phyloP scores from a whole-genome alignment of 2,797 vertebrate genomes.

The Pygocentrus nattereri region DNA sequence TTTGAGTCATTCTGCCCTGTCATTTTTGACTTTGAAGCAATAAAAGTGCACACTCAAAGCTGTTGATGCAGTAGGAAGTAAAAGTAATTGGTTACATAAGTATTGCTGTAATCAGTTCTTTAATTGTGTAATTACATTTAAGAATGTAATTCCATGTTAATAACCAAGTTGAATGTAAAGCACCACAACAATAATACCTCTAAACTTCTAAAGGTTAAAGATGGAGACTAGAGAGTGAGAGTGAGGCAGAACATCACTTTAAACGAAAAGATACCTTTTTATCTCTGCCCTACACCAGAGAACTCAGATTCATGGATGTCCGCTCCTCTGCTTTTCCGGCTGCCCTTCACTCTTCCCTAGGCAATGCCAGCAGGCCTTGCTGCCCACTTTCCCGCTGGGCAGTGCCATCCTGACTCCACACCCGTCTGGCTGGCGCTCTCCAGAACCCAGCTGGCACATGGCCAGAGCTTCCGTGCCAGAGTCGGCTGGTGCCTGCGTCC shows the following conservation, averaged over 20 bases:
- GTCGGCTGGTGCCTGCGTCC: constrained; percentile 69
- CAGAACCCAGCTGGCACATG: constrained; percentile 64
- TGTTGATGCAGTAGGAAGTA: background rate
- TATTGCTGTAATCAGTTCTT: too few species aligned
- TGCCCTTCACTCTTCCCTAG: constrained; percentile 40
- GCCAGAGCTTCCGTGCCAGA: constrained; percentile 67
- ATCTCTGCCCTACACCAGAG: background rate
- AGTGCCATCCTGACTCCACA: constrained; percentile 65
- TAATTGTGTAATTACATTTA: too few species aligned
- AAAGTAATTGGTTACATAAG: too few species aligned
- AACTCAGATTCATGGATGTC: background rate
- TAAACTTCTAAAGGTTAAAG: background rate
- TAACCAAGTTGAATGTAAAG: too few species aligned
- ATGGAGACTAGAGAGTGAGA: background rate
- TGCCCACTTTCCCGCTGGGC: constrained; percentile 43
- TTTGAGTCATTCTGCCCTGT: too few species aligned
- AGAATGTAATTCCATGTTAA: too few species aligned
- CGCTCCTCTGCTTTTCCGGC: constrained; percentile 14
- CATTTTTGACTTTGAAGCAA: background rate
- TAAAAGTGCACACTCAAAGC: background rate
- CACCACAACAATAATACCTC: too few species aligned
- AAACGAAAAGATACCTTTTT: background rate
- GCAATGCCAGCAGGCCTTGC: constrained; percentile 29
- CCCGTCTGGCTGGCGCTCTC: constrained; percentile 67
- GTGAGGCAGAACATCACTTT: background rate